A percentile compares a stretch with the other conserved stretches of the same genome.
These are phyloP conservation scores for Pogonus chalceus DNA, from an alignment of 1,140 invertebrate species.

Conservation along the genomic window DNA sequence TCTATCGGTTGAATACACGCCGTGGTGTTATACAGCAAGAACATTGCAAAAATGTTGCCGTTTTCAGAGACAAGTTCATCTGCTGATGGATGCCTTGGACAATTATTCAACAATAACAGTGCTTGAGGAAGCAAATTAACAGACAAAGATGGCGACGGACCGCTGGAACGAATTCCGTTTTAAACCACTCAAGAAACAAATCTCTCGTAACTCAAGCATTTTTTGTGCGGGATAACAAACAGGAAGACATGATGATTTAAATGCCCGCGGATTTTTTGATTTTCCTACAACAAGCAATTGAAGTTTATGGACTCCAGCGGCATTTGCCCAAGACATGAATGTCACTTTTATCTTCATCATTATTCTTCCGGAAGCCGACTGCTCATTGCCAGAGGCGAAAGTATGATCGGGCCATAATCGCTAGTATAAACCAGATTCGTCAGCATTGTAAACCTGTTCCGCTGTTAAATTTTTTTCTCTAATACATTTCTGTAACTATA, in stretches of 20 bases:
- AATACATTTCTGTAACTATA: slow-evolving; percentile 22
- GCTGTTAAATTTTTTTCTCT: too few relatives aligned
- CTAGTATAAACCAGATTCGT: slow-evolving; percentile 23
- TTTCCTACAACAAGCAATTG: slow-evolving; percentile 20
- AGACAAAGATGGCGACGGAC: slow-evolving; percentile 20
- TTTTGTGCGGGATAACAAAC: slow-evolving; percentile 21
- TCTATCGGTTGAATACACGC: slow-evolving; percentile 27
- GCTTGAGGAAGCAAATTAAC: slow-evolving; percentile 20
- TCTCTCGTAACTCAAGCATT: slow-evolving; percentile 23
- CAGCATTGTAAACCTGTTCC: slow-evolving; percentile 22
- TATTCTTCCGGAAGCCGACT: too few relatives aligned
- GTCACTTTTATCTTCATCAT: slow-evolving; percentile 23
- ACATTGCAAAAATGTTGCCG: slow-evolving; percentile 18
- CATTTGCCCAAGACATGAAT: too few relatives aligned
- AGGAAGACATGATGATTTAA: too few relatives aligned
- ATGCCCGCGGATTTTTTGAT: slow-evolving; percentile 20
- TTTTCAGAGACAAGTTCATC: slow-evolving; percentile 17
- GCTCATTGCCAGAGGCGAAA: too few relatives aligned
- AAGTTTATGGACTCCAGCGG: slow-evolving; percentile 20
- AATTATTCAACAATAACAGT: slow-evolving; percentile 27
- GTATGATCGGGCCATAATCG: slow-evolving; percentile 15
- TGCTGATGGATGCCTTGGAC: slow-evolving; percentile 13
- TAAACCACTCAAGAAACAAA: slow-evolving; percentile 27
- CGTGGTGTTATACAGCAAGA: slow-evolving; percentile 26
- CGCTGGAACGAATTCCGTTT: slow-evolving; percentile 23